Evolutionary conservation across 2,888 invertebrate genomes (phyloP).

Genomic region (Sinodicranocentrus sp.): DNA sequence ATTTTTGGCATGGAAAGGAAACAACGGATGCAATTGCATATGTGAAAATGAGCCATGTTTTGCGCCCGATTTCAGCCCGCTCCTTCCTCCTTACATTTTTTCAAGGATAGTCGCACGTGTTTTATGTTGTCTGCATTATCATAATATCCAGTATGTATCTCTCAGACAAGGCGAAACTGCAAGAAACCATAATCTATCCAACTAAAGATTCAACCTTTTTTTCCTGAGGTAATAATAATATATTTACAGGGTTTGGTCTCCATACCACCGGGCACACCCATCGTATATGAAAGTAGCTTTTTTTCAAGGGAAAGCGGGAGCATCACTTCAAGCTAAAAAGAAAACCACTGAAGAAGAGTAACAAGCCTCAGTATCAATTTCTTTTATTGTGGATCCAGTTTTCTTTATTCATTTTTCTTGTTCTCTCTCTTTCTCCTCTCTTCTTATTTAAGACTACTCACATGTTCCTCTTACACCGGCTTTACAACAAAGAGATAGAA

Average conservation of each 20-base stretch:
- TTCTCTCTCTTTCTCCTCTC: constrained; percentile 15
- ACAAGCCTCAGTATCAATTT: constrained; percentile 45
- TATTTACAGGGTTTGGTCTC: constrained; percentile 2
- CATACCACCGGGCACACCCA: constrained; percentile 38
- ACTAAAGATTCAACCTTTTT: constrained; percentile 41
- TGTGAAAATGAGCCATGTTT: constrained; percentile 25
- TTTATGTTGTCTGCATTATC: constrained; percentile 39
- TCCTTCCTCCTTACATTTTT: constrained; percentile 3
- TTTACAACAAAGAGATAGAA: neutral
- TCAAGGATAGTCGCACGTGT: constrained; percentile 38
- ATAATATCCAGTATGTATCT: constrained; percentile 14
- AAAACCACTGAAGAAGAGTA: neutral
- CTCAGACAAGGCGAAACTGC: neutral
- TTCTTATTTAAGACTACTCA: neutral
- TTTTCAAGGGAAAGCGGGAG: neutral
- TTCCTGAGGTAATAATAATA: constrained; percentile 40
- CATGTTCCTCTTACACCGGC: neutral
- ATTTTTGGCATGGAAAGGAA: neutral
- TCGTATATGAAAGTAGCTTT: constrained; percentile 5
- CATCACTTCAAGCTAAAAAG: neutral
- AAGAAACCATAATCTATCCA: neutral
- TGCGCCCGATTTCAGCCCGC: neutral
- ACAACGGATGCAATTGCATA: constrained; percentile 33
- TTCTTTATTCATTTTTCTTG: constrained; percentile 58
- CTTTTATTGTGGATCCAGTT: constrained; percentile 53